Base-by-base conservation (phyloP, 1,140 invertebrate genomes). In the Drosophila trapezifrons region DNA sequence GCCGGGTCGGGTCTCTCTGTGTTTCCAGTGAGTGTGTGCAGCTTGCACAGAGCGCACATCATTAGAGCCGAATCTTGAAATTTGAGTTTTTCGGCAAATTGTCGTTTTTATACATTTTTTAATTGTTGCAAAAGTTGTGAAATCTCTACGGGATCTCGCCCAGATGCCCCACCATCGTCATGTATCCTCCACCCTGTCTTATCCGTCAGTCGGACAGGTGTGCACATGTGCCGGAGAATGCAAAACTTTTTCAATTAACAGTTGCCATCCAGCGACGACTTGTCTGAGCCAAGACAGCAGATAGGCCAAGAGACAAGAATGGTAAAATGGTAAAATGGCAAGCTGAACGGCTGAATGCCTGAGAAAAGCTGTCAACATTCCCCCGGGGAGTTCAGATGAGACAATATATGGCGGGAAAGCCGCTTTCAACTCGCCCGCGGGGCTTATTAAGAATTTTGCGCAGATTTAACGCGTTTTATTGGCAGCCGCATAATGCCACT, bases 171-270 rank as follows among this genome's bases (percentile, higher is more conserved):
- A n/a, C n/a, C n/a, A n/a, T n/a, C n/a, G n/a, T n/a, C n/a, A n/a
- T n/a, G n/a, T n/a, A n/a, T n/a, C n/a, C n/a, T n/a, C n/a, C n/a
- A n/a, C 27, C 42, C n/a, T 74, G 77, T 67, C 67, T 65, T 74
- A 71, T 54, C 60, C 70, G 56, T 84, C 81, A 80, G 37, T 49
- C 71, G 63, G 49, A 66, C 35, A 51, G 49, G 72, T 79, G 80
- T 62, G 67, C 73, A 84, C 76, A 73, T 77, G 72, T 80, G 38
- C 38, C 49, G 45, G 59, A 69, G 62, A 77, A 84, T 78, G 73
- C 56, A 69, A 89, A 89, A 89, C 77, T 89, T 89, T 89, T 89
- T 89, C 84, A 89, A 89, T 89, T 89, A 89, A 89, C 84, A 89
- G 80, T 84, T 89, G 73, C 84, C 79, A 79, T 67, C 49, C 40